Conservation (phyloP, 2,113 vertebrate species). For the Arizona elegans region DNA sequence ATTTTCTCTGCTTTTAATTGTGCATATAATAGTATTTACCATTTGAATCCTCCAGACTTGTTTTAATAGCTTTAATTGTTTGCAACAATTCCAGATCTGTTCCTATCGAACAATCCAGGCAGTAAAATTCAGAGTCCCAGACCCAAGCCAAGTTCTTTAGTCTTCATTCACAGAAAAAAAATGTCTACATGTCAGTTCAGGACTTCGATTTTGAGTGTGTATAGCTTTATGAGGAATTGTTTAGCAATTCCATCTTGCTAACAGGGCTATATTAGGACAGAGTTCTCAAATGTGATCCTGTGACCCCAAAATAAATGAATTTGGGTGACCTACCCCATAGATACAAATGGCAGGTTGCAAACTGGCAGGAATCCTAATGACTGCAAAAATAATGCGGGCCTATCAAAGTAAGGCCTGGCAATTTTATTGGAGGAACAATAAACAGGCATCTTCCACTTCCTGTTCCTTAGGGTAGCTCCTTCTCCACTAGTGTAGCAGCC, state of each 20-base stretch:
- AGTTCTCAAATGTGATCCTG: not conserved
- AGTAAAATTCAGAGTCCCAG: constrained; percentile 9
- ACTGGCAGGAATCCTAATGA: not conserved
- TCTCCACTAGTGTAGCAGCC: not conserved
- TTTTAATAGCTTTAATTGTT: constrained; percentile 3
- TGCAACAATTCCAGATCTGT: not conserved
- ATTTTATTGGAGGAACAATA: not conserved
- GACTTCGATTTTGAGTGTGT: not conserved
- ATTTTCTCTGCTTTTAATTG: not conserved
- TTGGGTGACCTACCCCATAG: not conserved
- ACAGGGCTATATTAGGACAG: not conserved
- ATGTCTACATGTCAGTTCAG: not conserved
- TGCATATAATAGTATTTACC: constrained; percentile 19
- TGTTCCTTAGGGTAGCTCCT: not conserved
- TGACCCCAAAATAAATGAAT: not conserved
- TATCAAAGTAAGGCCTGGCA: not conserved
- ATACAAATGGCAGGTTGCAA: not conserved
- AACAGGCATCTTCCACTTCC: not conserved
- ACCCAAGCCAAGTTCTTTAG: not conserved
- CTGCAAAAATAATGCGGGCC: not conserved
- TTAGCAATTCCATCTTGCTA: not conserved
- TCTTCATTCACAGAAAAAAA: not conserved
- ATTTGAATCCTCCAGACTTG: constrained; percentile 10
- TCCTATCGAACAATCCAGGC: not conserved
- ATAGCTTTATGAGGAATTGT: constrained; percentile 3